Evolutionary conservation across 2,113 vertebrate genomes (phyloP), one percentile per base, ranked within the genome.

Genomic region (Ranitomeya imitator): DNA sequence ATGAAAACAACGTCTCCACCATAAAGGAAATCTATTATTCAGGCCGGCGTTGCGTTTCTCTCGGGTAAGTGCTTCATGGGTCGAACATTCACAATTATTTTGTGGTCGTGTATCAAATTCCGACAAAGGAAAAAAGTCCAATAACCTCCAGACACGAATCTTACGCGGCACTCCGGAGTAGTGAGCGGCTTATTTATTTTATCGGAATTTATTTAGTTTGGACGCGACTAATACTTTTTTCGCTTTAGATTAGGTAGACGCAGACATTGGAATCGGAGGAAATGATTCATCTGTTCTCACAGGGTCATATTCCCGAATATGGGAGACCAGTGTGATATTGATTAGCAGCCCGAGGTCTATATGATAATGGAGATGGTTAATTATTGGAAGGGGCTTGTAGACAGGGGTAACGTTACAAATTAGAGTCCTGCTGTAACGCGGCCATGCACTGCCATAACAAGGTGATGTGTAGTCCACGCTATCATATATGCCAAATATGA

Each of bases 1-100:
- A 77, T 18, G 90, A 93, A 90, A 86, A 78, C 79, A 87, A 71
- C 74, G 67, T 82, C 65, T 74, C 15, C 31, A 61, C 74, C 79
- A 88, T 82, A 88, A 88, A 79, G 65, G 31, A 74, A 82, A 88
- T 80, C 15, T 59, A 83, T 88, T 63, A 59, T 60, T 19, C 63
- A 37, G 86, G 79, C 82, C 65, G 65, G 86, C 73, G 55, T 87
- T 73, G 57, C 37, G 67, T 88, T 74, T 88, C 79, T 82, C 45
- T 51, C 18, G 79, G 65, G 85, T 45, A 65, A 65, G 55, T 51
- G 67, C 60, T 88, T 88, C 54, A 88, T 52, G 55, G 31, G 16
- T 55, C 54, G 57, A 88, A 73, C 63, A 59, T 80, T 73, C 52
- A 59, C 51, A 76, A 88, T 69, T 26, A 74, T 82, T 88, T 55